Evolutionary conservation across 2,888 invertebrate species (phyloP), one percentile per base, ranked within the genome.

Genomic region (Diploptera punctata): DNA sequence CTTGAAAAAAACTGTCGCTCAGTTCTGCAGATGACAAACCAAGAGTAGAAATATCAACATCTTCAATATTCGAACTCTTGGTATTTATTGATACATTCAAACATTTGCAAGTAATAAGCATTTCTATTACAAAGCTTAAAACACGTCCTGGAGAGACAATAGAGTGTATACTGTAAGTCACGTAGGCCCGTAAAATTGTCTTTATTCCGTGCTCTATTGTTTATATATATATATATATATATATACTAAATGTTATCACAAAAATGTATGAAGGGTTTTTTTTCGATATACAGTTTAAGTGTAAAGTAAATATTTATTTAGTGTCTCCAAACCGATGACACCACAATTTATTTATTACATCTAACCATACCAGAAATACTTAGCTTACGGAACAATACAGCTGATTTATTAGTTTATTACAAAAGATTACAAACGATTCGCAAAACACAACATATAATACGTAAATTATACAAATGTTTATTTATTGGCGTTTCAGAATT

Each of bases 61-160:
- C 84, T 78, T 85, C 85, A 80, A 89, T 85, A 79, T 84, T 83
- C 77, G 84, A 80, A 81, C 86, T 86, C 80, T 87, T 87, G 80
- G 88, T 85, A 82, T 88, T 88, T 78, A 91, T 85, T 77, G 86
- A 85, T 78, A 92, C 87, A 84, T 93, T 93, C 80, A 92, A 84
- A 83, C 93, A 93, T 86, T 91, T 90, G 85, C 93, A 93, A 80
- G 90, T 73, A 38, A 75, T 71, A 57, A 73, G 71, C 75, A 75
- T 75, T 44, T 33, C 70, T 65, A 43, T 26, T 7, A 24, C 13
- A 65, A 44, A n/a, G n/a, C n/a, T n/a, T n/a, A n/a, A n/a, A n/a
- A n/a, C n/a, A n/a, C n/a, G n/a, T n/a, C n/a, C n/a, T n/a, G n/a
- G n/a, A n/a, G 10, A 62, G 33, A 70, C 52, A 57, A 68, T n/a